Percentiles rank a stretch among this genome's conserved stretches.
Evolutionary conservation across 1,140 invertebrate genomes (phyloP).

Genomic region (Drosophila lini): DNA sequence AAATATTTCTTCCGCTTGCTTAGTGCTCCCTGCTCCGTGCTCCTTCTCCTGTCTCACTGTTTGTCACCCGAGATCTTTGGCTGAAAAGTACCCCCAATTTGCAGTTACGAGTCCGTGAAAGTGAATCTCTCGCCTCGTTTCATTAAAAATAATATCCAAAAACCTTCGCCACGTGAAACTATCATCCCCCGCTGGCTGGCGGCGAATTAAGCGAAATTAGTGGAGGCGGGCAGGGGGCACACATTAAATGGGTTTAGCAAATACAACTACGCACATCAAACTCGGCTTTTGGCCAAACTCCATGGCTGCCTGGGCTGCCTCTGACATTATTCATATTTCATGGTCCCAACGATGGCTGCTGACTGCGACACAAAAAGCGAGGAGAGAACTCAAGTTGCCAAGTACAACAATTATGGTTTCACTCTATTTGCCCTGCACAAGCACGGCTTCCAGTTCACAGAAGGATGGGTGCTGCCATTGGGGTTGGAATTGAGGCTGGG

Average conservation of each 20-base stretch:
- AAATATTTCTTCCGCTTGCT: slow-evolving; percentile 45
- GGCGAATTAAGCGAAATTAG: slow-evolving; percentile 77
- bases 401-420: slow-evolving; percentile 81
- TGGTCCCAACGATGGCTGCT: slow-evolving; percentile 54
- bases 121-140: slow-evolving; percentile 49
- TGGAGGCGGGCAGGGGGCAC: slow-evolving; percentile 13
- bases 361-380: slow-evolving; percentile 64
- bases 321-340: slow-evolving; percentile 80
- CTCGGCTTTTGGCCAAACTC: slow-evolving; percentile 25
- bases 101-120: slow-evolving; percentile 63
- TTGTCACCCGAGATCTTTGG: slow-evolving; percentile 40
- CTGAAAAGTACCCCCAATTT: slow-evolving; percentile 60
- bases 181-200: slow-evolving; percentile 52
- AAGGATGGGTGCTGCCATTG: background rate
- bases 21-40: background rate
- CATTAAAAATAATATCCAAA: slow-evolving; percentile 71
- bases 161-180: slow-evolving; percentile 58
- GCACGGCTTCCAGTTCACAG: slow-evolving; percentile 1
- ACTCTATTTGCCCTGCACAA: slow-evolving; percentile 63
- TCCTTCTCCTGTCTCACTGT: background rate
- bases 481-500: slow-evolving; percentile 1
- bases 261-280: slow-evolving; percentile 66
- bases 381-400: slow-evolving; percentile 65
- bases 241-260: slow-evolving; percentile 75
- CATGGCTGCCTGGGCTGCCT: slow-evolving; percentile 5